phyloP scores from a whole-genome alignment of 1,140 invertebrate species.

The Drosophila pseudoobscura region DNA sequence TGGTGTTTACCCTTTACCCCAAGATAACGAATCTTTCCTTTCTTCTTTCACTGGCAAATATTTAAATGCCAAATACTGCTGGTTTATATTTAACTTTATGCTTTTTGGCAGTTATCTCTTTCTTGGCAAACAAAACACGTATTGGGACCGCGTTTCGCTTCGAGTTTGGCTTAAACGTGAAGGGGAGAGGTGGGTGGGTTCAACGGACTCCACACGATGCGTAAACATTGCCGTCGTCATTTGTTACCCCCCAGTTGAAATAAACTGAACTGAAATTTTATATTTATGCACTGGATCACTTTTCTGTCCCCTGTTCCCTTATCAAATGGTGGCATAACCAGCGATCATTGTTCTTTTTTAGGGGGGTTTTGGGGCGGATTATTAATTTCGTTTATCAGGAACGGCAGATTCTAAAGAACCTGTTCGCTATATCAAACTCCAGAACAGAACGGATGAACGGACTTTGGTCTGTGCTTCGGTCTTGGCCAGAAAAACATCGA shows the following conservation, averaged over 20 bases:
- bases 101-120: conserved; percentile 26
- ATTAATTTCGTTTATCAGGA: conserved; percentile 29
- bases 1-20: neutral
- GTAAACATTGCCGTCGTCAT: conserved; percentile 7
- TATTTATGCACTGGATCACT: conserved; percentile 9
- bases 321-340: conserved; percentile 29
- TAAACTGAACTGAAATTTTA: conserved; percentile 21
- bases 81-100: conserved; percentile 13
- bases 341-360: conserved; percentile 14
- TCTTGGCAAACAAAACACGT: conserved; percentile 58
- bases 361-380: neutral
- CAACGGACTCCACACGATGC: conserved; percentile 35
- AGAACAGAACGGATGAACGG: conserved; percentile 24
- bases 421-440: conserved; percentile 16
- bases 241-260: neutral
- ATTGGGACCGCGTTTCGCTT: conserved; percentile 21
- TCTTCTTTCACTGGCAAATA: conserved; percentile 13
- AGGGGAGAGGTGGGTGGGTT: conserved; percentile 20
- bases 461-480: conserved; percentile 17
- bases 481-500: neutral
- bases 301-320: conserved; percentile 4
- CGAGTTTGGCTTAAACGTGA: conserved; percentile 7
- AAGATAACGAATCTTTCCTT: too few species aligned
- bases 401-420: conserved; percentile 45
- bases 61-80: conserved; percentile 33